These are phyloP conservation scores for Hirtodrosophila confusa DNA, from an alignment of 2,888 invertebrate genomes.

Conservation along the genomic window DNA sequence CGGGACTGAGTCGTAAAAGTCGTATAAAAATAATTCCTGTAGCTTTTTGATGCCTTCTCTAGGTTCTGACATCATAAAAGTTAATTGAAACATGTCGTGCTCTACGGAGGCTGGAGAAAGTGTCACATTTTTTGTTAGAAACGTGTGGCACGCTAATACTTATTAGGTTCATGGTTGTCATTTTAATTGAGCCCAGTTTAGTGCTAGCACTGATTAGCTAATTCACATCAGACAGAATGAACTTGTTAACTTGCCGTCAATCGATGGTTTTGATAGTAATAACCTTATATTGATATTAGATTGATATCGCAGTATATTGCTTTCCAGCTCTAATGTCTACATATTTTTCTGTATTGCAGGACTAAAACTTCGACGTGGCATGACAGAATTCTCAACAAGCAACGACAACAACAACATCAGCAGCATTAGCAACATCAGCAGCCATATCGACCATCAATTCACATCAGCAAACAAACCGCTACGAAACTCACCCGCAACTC, in stretches of 20 bases:
- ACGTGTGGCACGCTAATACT: conserved; percentile 59
- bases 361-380: conserved; percentile 84
- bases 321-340: too few species aligned
- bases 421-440: conserved; percentile 70
- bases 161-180: conserved; percentile 42
- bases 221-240: conserved; percentile 25
- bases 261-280: too few species aligned
- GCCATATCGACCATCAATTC: conserved; percentile 82
- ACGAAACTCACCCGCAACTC: conserved; percentile 80
- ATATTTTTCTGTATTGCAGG: conserved; percentile 69
- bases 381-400: conserved; percentile 84
- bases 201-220: conserved; percentile 35
- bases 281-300: too few species aligned
- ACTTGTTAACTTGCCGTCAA: not conserved
- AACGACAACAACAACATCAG: conserved; percentile 82
- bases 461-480: conserved; percentile 79
- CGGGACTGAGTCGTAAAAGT: conserved; percentile 55
- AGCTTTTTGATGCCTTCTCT: conserved; percentile 34
- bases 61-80: conserved; percentile 55
- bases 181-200: conserved; percentile 49
- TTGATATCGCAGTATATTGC: too few species aligned
- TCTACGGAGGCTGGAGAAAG: conserved; percentile 6
- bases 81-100: conserved; percentile 69
- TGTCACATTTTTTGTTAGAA: conserved; percentile 43
- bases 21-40: conserved; percentile 67